Conservation (phyloP, 1,140 invertebrate genomes). For the Diorhabda elongata region DNA sequence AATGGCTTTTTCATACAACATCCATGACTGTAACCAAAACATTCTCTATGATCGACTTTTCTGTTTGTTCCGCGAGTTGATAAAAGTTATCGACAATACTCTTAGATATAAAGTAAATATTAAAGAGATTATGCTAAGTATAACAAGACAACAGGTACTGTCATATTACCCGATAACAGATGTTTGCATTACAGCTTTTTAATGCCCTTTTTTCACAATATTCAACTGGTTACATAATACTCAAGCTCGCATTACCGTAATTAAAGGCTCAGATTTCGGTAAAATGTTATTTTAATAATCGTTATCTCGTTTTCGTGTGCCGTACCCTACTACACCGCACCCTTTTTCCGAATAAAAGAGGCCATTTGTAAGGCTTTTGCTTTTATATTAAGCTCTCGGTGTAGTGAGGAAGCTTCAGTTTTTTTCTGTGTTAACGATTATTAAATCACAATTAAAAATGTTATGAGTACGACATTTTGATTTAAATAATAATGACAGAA, state of each 20-base stretch:
- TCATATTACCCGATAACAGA: neutral
- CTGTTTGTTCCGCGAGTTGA: no score
- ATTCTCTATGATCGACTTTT: no score
- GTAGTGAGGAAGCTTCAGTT: neutral
- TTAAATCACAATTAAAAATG: no score
- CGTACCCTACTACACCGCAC: conserved; percentile 10
- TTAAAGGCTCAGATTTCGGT: conserved; percentile 11
- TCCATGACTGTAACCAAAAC: no score
- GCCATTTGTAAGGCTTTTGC: conserved; percentile 13
- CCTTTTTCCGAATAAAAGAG: conserved; percentile 15
- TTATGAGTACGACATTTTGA: no score
- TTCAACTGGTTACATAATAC: conserved; percentile 9
- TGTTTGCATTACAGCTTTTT: conserved; percentile 1
- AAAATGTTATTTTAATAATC: conserved; percentile 16
- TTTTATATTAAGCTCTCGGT: conserved; percentile 4
- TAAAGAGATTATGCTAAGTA: neutral
- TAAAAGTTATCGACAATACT: no score
- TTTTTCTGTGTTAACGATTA: no score
- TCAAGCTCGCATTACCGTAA: conserved; percentile 12
- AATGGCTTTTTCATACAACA: no score
- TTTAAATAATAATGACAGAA: no score
- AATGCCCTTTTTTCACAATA: conserved; percentile 1
- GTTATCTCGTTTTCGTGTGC: conserved; percentile 17
- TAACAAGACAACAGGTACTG: neutral
- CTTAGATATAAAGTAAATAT: neutral